These are phyloP conservation scores for Hirtodrosophila confusa DNA, from an alignment of 2,888 invertebrate genomes.

Conservation along the genomic window DNA sequence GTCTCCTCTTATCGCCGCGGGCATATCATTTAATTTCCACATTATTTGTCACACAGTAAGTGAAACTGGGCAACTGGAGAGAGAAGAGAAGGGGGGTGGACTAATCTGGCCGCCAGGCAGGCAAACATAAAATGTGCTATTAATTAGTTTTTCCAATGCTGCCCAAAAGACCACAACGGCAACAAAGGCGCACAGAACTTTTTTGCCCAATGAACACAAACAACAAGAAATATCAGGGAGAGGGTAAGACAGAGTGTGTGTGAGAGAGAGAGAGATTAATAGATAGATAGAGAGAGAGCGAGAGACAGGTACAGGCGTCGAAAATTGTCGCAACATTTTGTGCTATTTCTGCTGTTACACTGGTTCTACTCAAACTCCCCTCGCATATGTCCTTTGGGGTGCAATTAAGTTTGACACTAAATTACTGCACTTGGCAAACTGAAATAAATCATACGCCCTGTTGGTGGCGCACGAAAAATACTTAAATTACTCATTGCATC, in stretches of 20 bases:
- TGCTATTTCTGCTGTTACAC: conserved; percentile 20
- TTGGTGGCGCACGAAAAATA: conserved; percentile 35
- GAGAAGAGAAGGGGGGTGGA: conserved; percentile 4
- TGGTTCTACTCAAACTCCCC: neutral
- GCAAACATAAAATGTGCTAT: conserved; percentile 77
- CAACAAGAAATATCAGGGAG: neutral
- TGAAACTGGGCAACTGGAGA: neutral
- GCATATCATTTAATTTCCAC: conserved; percentile 79
- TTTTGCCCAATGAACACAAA: conserved; percentile 17
- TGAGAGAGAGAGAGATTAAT: neutral
- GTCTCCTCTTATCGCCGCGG: conserved; percentile 66
- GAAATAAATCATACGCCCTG: conserved; percentile 74
- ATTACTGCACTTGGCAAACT: conserved; percentile 45
- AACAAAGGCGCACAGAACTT: conserved; percentile 52
- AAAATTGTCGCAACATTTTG: conserved; percentile 42
- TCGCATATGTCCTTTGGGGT: conserved; percentile 49
- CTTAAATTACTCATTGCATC: conserved; percentile 39
- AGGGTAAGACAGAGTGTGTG: neutral
- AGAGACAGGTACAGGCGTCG: conserved; percentile 12
- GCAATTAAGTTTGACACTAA: conserved; percentile 72
- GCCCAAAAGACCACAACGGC: conserved; percentile 48
- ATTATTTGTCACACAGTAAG: conserved; percentile 71
- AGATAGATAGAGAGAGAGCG: neutral
- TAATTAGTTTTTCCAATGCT: conserved; percentile 75
- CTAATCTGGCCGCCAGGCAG: conserved; percentile 49